phyloP scores from a whole-genome alignment of 2,113 vertebrate species.

The Aleadryas rufinucha region DNA sequence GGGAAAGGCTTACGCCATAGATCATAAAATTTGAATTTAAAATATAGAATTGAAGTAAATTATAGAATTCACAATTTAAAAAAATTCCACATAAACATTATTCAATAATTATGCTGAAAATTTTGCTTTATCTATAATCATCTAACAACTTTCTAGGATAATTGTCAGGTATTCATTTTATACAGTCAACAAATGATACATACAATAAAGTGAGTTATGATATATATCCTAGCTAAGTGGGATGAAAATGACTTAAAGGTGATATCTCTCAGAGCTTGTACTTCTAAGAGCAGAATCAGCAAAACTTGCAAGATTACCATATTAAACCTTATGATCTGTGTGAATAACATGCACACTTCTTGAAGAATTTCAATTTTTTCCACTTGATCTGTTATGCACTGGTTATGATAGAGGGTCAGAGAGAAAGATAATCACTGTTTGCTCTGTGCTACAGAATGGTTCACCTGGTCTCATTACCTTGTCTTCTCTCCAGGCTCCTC shows the following conservation, averaged over 20 bases:
- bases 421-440: not conserved
- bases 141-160: not conserved
- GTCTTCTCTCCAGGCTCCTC: not conserved
- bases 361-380: not conserved
- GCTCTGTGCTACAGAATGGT: not conserved
- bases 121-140: not conserved
- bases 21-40: not conserved
- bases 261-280: not conserved
- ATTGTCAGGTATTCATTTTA: not conserved
- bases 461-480: not conserved
- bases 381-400: not conserved
- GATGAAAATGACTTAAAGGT: not conserved
- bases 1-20: not conserved
- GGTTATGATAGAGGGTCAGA: not conserved
- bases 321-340: not conserved
- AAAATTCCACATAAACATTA: not conserved
- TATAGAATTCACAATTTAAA: not conserved
- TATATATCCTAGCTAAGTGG: not conserved
- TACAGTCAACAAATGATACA: not conserved
- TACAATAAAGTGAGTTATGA: not conserved
- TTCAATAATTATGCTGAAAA: not conserved
- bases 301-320: not conserved
- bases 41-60: not conserved
- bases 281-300: not conserved
- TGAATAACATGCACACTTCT: not conserved